Evolutionary conservation across 2,888 invertebrate species (phyloP).

Genomic region (Drosophila anomelani): DNA sequence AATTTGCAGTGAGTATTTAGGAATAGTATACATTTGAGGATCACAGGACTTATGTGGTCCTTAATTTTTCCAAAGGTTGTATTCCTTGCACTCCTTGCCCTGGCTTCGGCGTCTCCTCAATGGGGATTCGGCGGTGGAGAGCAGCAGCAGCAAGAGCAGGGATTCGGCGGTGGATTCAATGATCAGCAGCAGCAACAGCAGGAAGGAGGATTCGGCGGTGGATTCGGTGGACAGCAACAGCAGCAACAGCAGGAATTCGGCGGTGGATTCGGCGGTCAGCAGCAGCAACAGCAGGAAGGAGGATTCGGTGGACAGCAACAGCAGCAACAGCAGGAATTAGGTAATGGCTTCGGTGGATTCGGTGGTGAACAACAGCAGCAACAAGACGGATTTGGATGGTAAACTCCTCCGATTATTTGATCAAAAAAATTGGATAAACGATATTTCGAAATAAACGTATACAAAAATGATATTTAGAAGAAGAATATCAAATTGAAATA

Average conservation of each 20-base stretch:
- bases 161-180: background rate
- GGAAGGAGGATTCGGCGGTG: too few relatives aligned
- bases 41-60: background rate
- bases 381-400: conserved; percentile 15
- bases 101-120: conserved; percentile 21
- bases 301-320: background rate
- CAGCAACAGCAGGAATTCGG: background rate
- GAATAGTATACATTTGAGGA: too few relatives aligned
- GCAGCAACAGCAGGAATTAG: conserved; percentile 19
- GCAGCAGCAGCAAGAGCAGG: background rate
- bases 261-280: background rate
- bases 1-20: conserved; percentile 17
- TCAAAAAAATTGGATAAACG: background rate
- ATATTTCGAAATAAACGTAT: background rate
- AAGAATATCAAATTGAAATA: background rate
- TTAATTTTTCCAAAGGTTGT: conserved; percentile 11
- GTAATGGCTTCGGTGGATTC: conserved; percentile 10
- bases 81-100: conserved; percentile 25
- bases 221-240: too few relatives aligned
- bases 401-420: background rate
- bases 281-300: too few relatives aligned
- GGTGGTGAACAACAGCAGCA: conserved; percentile 8
- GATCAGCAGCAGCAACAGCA: background rate
- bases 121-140: conserved; percentile 4
- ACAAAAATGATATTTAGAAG: too few relatives aligned